Base-by-base conservation (phyloP, 2,888 invertebrate genomes). In the Coremacera marginata region DNA sequence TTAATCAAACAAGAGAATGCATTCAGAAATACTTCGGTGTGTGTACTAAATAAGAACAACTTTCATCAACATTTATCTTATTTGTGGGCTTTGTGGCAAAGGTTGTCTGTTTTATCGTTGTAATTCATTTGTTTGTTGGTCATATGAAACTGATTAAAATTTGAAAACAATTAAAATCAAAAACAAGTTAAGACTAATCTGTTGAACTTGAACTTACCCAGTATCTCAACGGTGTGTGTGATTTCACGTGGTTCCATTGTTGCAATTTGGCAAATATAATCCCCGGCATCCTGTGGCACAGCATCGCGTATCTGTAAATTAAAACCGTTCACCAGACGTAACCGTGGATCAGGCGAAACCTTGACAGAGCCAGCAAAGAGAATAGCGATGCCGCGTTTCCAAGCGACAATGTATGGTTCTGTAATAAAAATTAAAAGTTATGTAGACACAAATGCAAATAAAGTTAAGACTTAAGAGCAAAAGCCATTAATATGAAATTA, bases 221-320 rank as follows among this genome's bases (percentile, higher is more conserved):
- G 89, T 85, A 93, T 92, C 88, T 93, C 92, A 62, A 93, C 91
- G 65, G 92, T 92, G 86, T 93, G 93, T 74, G 92, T 92, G 82
- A 93, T 92, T 89, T 93, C 93, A 80, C 91, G 90, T 44, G 93
- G 93, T 81, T 92, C 91, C 83, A 92, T 89, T 52, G 92, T 93
- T 80, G 92, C 93, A 83, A 93, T 92, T 89, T 93, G 93, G 87
- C 93, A 93, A 78, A 93, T 91, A 86, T 93, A 93, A 89, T 93
- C 92, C 31, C 93, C 93, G 51, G 92, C 93, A 88, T 93, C 93
- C 86, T 92, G 91, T 63, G 92, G 91, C 81, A 91, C 91, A 44
- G 92, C 92, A 83, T 92, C 92, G 81, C 91, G 91, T 85, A 93
- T 93, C 89, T 93, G 92, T 82, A 93, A 88, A 86, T 92, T 92